A percentile compares a stretch with the other conserved stretches of the same genome.
These are phyloP conservation scores for Porphyrio hochstetteri DNA, from an alignment of 2,113 vertebrate genomes.

Conservation along the genomic window DNA sequence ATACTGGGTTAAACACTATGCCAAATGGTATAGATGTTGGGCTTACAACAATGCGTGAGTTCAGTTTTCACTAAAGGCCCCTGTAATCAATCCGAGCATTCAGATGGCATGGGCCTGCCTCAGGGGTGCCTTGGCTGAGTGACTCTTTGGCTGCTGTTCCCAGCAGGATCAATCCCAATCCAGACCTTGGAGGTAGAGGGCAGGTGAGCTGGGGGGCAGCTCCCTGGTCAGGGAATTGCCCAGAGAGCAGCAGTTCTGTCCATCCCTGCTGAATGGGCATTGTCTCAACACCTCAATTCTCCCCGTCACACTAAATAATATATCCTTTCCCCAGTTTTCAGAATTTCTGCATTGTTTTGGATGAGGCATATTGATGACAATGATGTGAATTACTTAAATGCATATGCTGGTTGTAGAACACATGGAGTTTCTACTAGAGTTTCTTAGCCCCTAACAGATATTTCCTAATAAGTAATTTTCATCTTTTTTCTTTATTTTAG, in stretches of 20 bases:
- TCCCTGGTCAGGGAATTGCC: not conserved
- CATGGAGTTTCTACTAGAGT: not conserved
- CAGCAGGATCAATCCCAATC: not conserved
- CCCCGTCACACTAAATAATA: not conserved
- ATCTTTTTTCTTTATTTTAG: conserved; percentile 40
- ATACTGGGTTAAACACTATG: not conserved
- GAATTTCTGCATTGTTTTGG: not conserved
- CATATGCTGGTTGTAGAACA: not conserved
- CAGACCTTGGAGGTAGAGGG: rapidly evolving
- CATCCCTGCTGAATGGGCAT: not conserved
- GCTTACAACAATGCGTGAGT: not conserved
- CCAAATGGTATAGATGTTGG: not conserved
- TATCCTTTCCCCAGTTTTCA: not conserved
- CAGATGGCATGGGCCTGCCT: not conserved
- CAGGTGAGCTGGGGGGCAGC: not conserved
- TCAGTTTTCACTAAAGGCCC: not conserved
- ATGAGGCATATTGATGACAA: not conserved
- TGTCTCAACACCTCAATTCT: not conserved
- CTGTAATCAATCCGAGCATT: not conserved
- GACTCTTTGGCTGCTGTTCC: not conserved
- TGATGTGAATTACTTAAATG: not conserved
- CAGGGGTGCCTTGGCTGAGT: not conserved
- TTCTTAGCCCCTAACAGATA: not conserved
- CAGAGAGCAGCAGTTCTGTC: rapidly evolving
- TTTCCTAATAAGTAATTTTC: not conserved